Base-by-base conservation (phyloP, 1,140 invertebrate genomes). In the Nasonia vitripennis region DNA sequence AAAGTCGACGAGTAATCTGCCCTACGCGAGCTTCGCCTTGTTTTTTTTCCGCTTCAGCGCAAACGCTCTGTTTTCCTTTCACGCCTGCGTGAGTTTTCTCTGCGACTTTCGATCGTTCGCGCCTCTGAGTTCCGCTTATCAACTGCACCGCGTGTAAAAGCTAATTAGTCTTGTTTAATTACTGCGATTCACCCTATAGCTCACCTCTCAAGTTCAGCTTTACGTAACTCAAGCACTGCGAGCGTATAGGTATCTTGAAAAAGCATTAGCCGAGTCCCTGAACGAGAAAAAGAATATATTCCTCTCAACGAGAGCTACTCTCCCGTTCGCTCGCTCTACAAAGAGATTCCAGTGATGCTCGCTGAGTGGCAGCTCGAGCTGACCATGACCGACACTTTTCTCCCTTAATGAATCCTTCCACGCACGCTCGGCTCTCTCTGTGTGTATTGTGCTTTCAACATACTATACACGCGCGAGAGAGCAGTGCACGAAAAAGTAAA, bases 1-100 rank as follows among this genome's bases (percentile, higher is more conserved):
- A 84, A 84, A 84, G 82, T 78, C 75, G 75, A 78, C 75, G 62
- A 51, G 82, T 68, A 78, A 84, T 84, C 82, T 78, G 62, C 23
- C 48, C 17, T 62, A n/a, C n/a, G 17, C 55, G 17, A 62, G 55
- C 48, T 68, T 68, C 62, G 48, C 41, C 31, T 14, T 78, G 51
- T 84, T 51, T 71, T 68, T 31, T 78, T 55, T 51, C n/a, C 0
- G 27, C 75, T 41, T 37, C 23, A n/a, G 20, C 55, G 55, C 20
- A 5, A 55, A 31, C 70, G 27, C 17, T 73, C 27, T 31, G 67
- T 3, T 11, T 81, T 73, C 48, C 68, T 5, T 71, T 17, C 12
- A 51, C n/a, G 34, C 34, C 67, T 27, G 7, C 62, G 31, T 10
- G 12, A n/a, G 12, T 23, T 68, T 68, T 68, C 31, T 41, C 27